phyloP scores from a whole-genome alignment of 2,113 vertebrate genomes.

The Pelecanus crispus region DNA sequence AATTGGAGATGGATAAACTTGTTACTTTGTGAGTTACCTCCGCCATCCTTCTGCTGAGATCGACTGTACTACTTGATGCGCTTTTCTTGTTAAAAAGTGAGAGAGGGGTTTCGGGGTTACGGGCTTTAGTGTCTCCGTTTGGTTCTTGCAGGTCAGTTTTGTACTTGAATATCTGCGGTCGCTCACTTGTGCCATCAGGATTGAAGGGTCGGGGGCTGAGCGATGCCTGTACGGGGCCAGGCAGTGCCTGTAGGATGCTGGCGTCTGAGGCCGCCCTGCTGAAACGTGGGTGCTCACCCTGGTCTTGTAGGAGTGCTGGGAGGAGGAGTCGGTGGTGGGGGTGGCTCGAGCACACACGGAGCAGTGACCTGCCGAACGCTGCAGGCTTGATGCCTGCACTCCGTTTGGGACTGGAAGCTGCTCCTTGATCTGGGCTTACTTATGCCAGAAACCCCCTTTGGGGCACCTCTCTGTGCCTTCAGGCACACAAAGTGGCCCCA shows the following conservation, averaged over 20 bases:
- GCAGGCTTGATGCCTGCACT: neutral
- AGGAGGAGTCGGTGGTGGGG: neutral
- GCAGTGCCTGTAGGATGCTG: neutral
- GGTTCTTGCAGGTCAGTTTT: neutral
- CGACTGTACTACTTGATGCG: fast-evolving
- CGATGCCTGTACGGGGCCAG: neutral
- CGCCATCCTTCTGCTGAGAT: neutral
- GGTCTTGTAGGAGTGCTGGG: neutral
- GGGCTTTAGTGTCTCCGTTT: neutral
- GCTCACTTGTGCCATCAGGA: neutral
- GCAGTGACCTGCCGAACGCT: neutral
- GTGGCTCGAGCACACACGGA: fast-evolving
- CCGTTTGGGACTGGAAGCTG: neutral
- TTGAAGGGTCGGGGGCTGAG: neutral
- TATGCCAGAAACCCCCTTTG: neutral
- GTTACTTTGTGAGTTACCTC: neutral
- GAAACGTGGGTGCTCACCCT: fast-evolving
- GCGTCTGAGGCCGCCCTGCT: neutral
- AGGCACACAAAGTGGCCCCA: neutral
- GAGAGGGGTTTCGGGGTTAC: neutral
- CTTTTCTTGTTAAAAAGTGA: neutral
- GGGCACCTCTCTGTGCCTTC: neutral
- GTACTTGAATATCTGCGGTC: neutral
- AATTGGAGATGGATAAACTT: neutral
- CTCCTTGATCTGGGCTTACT: neutral